phyloP scores from a whole-genome alignment of 2,797 vertebrate species.

The Australoheros facetus region DNA sequence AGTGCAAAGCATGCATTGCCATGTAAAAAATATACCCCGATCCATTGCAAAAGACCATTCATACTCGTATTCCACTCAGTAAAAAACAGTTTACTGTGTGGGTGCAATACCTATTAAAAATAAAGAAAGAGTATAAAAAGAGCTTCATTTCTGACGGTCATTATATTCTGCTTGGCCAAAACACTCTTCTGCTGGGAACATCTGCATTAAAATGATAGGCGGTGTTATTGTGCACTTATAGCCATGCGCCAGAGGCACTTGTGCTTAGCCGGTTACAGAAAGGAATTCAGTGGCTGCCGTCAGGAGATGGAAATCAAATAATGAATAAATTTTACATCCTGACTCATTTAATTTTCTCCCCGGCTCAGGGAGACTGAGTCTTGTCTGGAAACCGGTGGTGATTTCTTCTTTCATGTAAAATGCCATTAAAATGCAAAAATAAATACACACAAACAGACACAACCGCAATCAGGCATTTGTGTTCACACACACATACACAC shows the following conservation, averaged over 20 bases:
- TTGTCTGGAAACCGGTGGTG: slow-evolving; percentile 20
- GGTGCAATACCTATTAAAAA: not conserved
- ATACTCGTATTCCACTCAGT: not conserved
- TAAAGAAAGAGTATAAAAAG: not conserved
- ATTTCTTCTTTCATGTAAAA: slow-evolving; percentile 51
- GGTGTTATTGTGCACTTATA: slow-evolving; percentile 70
- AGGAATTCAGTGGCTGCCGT: slow-evolving; percentile 34
- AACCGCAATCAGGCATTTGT: not conserved
- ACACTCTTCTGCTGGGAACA: slow-evolving; percentile 16
- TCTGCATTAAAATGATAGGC: slow-evolving; percentile 74
- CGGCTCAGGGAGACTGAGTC: slow-evolving; percentile 29
- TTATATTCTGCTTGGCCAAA: not conserved
- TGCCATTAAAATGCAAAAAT: slow-evolving; percentile 6
- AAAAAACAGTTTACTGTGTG: not conserved
- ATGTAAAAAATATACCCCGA: not conserved
- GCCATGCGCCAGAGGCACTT: slow-evolving; percentile 36
- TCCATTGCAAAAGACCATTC: not conserved
- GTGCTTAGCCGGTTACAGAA: slow-evolving; percentile 32
- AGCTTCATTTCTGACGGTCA: not conserved
- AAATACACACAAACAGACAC: not conserved
- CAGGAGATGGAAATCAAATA: slow-evolving; percentile 72
- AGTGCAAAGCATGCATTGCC: not conserved
- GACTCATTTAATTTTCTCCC: slow-evolving; percentile 64
- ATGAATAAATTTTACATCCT: slow-evolving; percentile 68
- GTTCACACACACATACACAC: not conserved